Base-by-base conservation (phyloP, 2,797 vertebrate species). In the Coracias cyanogaster region DNA sequence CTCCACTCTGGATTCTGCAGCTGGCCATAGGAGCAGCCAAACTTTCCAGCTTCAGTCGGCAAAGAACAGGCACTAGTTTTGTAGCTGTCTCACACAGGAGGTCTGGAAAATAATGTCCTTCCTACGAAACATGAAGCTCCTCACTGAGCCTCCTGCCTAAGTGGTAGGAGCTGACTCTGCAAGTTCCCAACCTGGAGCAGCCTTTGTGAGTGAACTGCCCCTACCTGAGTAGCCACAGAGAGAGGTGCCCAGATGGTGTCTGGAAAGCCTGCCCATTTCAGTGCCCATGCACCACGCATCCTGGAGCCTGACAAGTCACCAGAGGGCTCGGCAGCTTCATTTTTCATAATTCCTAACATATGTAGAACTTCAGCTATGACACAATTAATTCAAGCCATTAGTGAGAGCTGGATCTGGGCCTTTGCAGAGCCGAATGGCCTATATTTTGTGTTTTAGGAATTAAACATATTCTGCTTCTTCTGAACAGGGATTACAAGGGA, bases 161-260 rank as follows among this genome's bases (percentile, higher is more conserved):
- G 73, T 1, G 10, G 16, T 16, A 31, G 49, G 48, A 39, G 16
- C 45, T 5, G 29, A 31, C 43, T 6, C 52, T 82, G 45, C 57
- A 58, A 7, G 39, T 61, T 10, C 28, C 35, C 41, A 62, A 2
- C 3, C 3, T 39, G 43, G 17, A 71, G 39, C 48, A 88, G n/a
- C 64, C 26, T 60, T 41, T 55, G 43, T 66, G 60, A 37, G 10
- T 4, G 35, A 48, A 4, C 25, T 39, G 9, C 25, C 72, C 86
- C 13, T 20, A 2, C 9, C 16, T 0, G 69, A 80, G 48, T 20
- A 71, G 64, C 48, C 0, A 0, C 0, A 2, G 6, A 26, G 26
- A 61, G 48, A 64, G 45, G 65, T 37, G 55, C 65, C 60, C 90
- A 90, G 82, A 24, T 80, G 55, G 66, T 5, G 0, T 60, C 31